Base-by-base conservation (phyloP, 1,140 invertebrate species). In the Musca vetustissima region DNA sequence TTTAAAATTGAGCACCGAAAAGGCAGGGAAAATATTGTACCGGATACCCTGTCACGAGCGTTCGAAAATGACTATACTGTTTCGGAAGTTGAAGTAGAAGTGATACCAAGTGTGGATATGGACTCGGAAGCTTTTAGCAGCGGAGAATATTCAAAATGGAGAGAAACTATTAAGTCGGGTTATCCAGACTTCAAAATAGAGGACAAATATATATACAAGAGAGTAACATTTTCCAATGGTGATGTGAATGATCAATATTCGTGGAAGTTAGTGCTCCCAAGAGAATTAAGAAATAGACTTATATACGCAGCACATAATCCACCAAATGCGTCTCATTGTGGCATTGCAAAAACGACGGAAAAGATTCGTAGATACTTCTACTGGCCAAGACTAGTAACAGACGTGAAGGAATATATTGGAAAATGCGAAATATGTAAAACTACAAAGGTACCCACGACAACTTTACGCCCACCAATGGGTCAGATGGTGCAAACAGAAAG, bases 1-100 rank as follows among this genome's bases (percentile, higher is more conserved):
- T 68, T 68, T n/a, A 47, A 22, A 14, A 74, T 86, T 13, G 67
- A 72, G 8, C 81, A 86, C 71, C 72, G 83, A 57, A 77, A 75
- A 22, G 84, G 83, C 8, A 73, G 68, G 21, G 14, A 71, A 4
- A 77, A 84, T 65, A 28, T 69, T 6, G 78, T 83, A 13, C 76
- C 80, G 2, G 80, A 83, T 64, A 72, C 75, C 7, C 64, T 85
- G 14, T 82, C 78, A 19, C 22, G 72, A 4, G 47, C 32, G 8
- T 66, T 52, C 13, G 28, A n/a, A 15, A 24, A 68, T 15, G 68
- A 70, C 43, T 9, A 15, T 0, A 17, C 19, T 13, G 13, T 69
- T 1, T 15, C 7, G 1, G 69, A 67, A 50, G 13, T 69, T 32
- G 55, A 59, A 32, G 36, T 53, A 28, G 61, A 70, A 19, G 32